Percentiles rank a stretch among this genome's conserved stretches.
These are phyloP conservation scores for Kobus ellipsiprymnus DNA, from an alignment of 2,113 vertebrate species.

Conservation along the genomic window DNA sequence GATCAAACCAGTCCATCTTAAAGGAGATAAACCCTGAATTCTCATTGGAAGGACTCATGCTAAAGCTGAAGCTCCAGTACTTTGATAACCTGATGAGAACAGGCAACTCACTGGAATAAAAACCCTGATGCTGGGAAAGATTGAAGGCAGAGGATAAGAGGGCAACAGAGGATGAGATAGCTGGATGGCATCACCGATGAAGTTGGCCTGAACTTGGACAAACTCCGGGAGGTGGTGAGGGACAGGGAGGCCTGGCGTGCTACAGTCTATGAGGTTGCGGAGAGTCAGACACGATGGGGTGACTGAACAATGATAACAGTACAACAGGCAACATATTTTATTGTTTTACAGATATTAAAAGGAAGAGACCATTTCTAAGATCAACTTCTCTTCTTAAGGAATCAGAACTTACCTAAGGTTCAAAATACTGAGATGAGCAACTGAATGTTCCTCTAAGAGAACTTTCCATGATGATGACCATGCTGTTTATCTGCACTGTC, in stretches of 20 bases:
- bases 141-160: background rate
- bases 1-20: background rate
- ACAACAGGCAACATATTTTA: background rate
- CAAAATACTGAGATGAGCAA: background rate
- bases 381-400: background rate
- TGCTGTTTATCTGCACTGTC: background rate
- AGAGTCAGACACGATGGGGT: background rate
- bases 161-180: background rate
- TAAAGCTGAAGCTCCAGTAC: background rate
- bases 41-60: background rate
- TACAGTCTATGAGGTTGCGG: background rate
- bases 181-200: background rate
- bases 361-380: background rate
- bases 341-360: background rate
- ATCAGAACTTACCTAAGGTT: fast-evolving
- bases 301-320: background rate
- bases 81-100: background rate
- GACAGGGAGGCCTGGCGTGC: background rate
- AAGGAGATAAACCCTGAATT: background rate
- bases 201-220: background rate
- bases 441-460: background rate
- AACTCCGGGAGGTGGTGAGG: background rate
- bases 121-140: background rate
- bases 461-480: fast-evolving
- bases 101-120: background rate